phyloP scores from a whole-genome alignment of 1,140 invertebrate genomes.

The Acyrthosiphon pisum region DNA sequence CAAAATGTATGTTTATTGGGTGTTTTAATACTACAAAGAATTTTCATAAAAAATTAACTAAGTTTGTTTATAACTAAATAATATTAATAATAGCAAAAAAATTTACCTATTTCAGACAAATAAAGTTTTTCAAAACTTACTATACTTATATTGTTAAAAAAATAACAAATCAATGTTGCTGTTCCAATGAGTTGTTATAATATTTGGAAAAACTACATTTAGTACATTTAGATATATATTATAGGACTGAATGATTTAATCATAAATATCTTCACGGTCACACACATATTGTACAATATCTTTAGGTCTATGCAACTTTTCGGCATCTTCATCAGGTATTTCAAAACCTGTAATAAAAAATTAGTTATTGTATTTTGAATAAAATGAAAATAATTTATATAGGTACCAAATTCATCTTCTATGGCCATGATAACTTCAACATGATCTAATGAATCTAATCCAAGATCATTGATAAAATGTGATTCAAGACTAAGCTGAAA shows the following conservation, averaged over 20 bases:
- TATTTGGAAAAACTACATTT: conserved; percentile 49
- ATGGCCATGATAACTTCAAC: conserved; percentile 99
- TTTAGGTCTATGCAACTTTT: conserved; percentile 84
- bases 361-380: not conserved
- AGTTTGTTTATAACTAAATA: conserved; percentile 23
- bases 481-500: conserved; percentile 84
- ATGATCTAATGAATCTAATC: conserved; percentile 96
- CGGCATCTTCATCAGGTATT: conserved; percentile 97
- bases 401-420: conserved; percentile 95
- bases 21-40: conserved; percentile 43
- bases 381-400: conserved; percentile 58
- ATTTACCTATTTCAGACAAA: not conserved
- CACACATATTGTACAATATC: conserved; percentile 95
- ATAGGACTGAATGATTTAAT: conserved; percentile 67
- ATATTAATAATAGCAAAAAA: conserved; percentile 23
- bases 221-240: conserved; percentile 3
- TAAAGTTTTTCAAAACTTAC: conserved; percentile 40
- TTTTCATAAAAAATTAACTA: not conserved
- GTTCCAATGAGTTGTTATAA: conserved; percentile 32
- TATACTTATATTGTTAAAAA: conserved; percentile 50
- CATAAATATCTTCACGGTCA: conserved; percentile 93
- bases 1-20: conserved; percentile 38
- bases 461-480: conserved; percentile 97
- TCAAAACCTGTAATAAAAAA: conserved; percentile 77
- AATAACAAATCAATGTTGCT: conserved; percentile 50